These are phyloP conservation scores for Babyrousa celebensis DNA, from an alignment of 2,797 vertebrate genomes.

Conservation along the genomic window DNA sequence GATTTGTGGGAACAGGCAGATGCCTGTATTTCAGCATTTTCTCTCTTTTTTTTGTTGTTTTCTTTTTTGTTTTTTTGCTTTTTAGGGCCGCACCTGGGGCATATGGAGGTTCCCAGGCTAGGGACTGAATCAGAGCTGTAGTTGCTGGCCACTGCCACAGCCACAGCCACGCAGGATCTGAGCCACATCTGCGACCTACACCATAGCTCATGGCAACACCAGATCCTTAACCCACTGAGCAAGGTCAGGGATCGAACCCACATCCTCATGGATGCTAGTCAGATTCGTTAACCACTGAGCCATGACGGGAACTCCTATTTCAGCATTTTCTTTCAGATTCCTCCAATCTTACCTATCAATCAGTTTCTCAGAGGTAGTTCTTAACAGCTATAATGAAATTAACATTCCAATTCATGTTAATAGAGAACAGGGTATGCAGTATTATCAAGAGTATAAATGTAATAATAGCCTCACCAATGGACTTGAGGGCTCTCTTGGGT, in stretches of 20 bases:
- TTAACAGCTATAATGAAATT: constrained; percentile 59
- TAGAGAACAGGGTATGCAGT: neutral
- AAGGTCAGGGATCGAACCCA: no score
- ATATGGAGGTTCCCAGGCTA: no score
- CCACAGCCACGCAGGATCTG: no score
- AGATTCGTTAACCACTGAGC: no score
- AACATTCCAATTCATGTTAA: constrained; percentile 16
- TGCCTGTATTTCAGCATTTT: constrained; percentile 36
- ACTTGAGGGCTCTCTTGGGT: neutral
- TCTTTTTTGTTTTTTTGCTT: no score
- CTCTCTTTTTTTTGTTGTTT: neutral
- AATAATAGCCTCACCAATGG: neutral
- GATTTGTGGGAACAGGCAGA: neutral
- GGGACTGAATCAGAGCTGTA: no score
- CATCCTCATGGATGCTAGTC: no score
- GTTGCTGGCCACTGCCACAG: no score
- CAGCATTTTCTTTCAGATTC: constrained; percentile 10
- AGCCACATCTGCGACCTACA: no score
- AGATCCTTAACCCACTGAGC: no score
- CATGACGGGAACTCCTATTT: neutral
- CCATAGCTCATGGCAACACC: no score
- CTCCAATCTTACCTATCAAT: neutral
- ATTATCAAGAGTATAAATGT: constrained; percentile 25
- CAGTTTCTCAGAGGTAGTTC: neutral
- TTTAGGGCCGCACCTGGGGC: no score